Evolutionary conservation across 2,888 invertebrate species (phyloP).

Genomic region (Chorisops tibialis): DNA sequence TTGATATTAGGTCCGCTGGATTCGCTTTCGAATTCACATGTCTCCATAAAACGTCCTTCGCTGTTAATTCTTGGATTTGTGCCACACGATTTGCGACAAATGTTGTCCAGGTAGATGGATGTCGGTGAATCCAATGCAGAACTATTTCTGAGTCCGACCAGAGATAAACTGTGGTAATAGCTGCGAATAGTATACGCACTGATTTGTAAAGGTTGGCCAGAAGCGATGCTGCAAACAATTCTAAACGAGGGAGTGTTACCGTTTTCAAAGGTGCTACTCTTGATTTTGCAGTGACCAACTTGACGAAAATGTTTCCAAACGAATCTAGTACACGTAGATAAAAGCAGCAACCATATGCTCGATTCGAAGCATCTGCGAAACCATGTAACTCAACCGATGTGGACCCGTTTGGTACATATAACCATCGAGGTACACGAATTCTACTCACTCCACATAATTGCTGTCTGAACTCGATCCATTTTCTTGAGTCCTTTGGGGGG

Average conservation of each 20-base stretch:
- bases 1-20: neutral
- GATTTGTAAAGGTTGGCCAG: conserved; percentile 33
- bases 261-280: no score
- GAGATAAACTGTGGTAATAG: conserved; percentile 25
- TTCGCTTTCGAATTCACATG: neutral
- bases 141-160: conserved; percentile 39
- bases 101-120: conserved; percentile 5
- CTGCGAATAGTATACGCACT: conserved; percentile 22
- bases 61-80: neutral
- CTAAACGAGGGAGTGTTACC: conserved; percentile 38
- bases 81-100: neutral
- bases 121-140: no score
- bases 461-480: conserved; percentile 20
- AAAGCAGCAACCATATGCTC: conserved; percentile 16
- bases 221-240: conserved; percentile 39
- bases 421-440: conserved; percentile 25
- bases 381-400: conserved; percentile 22
- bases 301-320: neutral
- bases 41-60: neutral
- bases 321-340: conserved; percentile 8
- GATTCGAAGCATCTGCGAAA: conserved; percentile 29
- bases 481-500: neutral
- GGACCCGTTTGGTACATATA: neutral
- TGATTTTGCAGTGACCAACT: no score
- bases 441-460: neutral